A percentile compares a stretch with the other conserved stretches of the same genome.
Evolutionary conservation across 2,888 invertebrate species (phyloP).

Genomic region (Aphodius sticticus): DNA sequence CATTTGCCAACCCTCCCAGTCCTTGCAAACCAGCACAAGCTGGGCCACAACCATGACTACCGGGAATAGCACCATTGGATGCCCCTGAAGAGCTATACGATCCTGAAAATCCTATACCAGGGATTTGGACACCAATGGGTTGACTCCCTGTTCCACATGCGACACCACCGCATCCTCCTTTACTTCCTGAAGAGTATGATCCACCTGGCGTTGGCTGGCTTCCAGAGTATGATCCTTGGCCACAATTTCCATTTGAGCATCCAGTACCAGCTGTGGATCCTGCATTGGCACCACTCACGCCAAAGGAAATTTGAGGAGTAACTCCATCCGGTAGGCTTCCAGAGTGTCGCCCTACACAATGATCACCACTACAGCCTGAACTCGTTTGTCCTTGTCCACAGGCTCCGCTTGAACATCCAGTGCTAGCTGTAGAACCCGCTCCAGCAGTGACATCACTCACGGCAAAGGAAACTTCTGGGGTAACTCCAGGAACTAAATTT

Average conservation of each 20-base stretch:
- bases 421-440: background rate
- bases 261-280: background rate
- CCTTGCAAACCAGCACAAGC: conserved; percentile 18
- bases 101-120: conserved; percentile 13
- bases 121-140: background rate
- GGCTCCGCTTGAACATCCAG: conserved; percentile 11
- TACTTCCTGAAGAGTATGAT: background rate
- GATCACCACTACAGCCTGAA: conserved; percentile 19
- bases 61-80: conserved; percentile 18
- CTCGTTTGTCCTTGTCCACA: conserved; percentile 15
- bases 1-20: background rate
- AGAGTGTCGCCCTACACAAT: conserved; percentile 16
- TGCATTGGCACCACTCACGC: background rate
- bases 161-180: background rate
- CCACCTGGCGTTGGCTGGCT: background rate
- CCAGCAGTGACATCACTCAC: background rate
- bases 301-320: background rate
- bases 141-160: background rate
- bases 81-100: conserved; percentile 26
- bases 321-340: conserved; percentile 7
- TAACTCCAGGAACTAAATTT: background rate
- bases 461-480: background rate
- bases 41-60: conserved; percentile 14
- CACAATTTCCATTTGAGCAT: background rate
- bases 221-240: background rate